Conservation (phyloP, 2,888 invertebrate species). For the Acanthosepion pharaonis region DNA sequence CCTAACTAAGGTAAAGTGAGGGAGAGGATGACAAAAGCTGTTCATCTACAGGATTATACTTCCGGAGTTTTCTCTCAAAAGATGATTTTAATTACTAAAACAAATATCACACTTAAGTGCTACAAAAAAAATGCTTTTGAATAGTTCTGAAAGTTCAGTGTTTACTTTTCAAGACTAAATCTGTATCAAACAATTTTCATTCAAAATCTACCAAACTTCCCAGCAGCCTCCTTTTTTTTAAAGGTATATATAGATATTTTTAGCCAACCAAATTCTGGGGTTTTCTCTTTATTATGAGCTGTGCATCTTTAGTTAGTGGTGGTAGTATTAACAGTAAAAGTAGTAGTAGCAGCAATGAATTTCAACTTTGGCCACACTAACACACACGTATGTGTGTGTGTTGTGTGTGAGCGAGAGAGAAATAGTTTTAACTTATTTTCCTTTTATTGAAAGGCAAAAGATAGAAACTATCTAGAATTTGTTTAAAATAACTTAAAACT, state of each 20-base stretch:
- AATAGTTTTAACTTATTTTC: not conserved
- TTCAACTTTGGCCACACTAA: too few species aligned
- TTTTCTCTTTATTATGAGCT: not conserved
- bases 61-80: not conserved
- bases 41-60: not conserved
- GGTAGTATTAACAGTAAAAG: not conserved
- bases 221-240: not conserved
- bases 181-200: not conserved
- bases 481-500: not conserved
- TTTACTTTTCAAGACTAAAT: not conserved
- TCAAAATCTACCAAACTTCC: not conserved
- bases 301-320: not conserved
- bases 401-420: too few species aligned
- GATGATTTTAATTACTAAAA: not conserved
- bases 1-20: too few species aligned
- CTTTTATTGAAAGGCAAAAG: not conserved
- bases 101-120: not conserved
- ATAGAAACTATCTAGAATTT: not conserved
- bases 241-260: conserved; percentile 8
- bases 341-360: not conserved
- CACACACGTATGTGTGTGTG: too few species aligned
- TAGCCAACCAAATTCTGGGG: conserved; percentile 33
- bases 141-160: not conserved
- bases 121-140: not conserved
- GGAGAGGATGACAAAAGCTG: not conserved